Base-by-base conservation (phyloP, 2,113 vertebrate species). In the Cygnus buccinator region DNA sequence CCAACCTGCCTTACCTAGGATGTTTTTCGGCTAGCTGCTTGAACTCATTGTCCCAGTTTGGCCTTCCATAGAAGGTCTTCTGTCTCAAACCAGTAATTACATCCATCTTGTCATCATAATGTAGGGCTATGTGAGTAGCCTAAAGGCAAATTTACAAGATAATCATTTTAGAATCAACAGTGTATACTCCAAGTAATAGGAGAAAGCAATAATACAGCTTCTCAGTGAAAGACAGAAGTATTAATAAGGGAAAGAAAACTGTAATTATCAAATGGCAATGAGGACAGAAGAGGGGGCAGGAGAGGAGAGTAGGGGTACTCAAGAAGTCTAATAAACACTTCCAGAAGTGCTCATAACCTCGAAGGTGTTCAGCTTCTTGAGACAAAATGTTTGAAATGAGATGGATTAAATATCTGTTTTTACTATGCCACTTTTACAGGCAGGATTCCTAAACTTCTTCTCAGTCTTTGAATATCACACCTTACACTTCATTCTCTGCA, bases 1-100 rank as follows among this genome's bases (percentile, higher is more conserved):
- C 29, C 71, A 95, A 35, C 72, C 29, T 75, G 23, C 44, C 96
- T 98, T 97, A 98, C 98, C 98, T 95, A 66, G 98, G 98, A 90
- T 98, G 98, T 33, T 90, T 95, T 87, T 97, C 96, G 25, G 98
- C 98, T 41, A 98, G 96, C 89, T 97, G 82, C 86, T 97, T 98
- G 95, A 98, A 98, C 89, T 98, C 98, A 3, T 96, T 95, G 87
- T 98, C 96, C 98, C 98, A 98, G 93, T 98, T 98, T 48, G 98
- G 98, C 90, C 98, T 98, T 93, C 98, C 98, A 17, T 97, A 98
- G 87, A 79, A 97, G 8, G 98, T 98, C 96, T 98, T 98, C 92
- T 98, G 98, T 96, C 94, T 98, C 92, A 98, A 94, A 75, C 98
- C 98, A 9, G 98, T 98, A 84, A 98, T 97, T 93, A 98, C 97